Evolutionary conservation across 2,888 invertebrate genomes (phyloP).

Genomic region (Parnassius apollo): DNA sequence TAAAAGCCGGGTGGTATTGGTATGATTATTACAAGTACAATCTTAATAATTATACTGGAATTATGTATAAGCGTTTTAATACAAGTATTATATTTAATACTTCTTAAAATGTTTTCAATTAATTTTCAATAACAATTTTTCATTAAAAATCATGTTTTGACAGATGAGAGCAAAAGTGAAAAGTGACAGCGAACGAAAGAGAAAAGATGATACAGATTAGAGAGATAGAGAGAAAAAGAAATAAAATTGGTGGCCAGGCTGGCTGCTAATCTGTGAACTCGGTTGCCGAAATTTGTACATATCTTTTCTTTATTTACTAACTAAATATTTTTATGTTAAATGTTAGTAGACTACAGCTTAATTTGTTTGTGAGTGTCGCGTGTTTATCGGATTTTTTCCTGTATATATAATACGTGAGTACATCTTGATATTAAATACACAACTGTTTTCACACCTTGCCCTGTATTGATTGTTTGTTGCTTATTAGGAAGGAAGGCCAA

Average conservation of each 20-base stretch:
- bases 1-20: background rate
- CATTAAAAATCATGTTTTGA: no score
- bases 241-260: slow-evolving; percentile 64
- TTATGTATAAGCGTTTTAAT: no score
- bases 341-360: slow-evolving; percentile 32
- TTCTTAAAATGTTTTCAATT: no score
- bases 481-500: slow-evolving; percentile 60
- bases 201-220: no score
- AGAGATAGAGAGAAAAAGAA: slow-evolving; percentile 30
- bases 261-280: slow-evolving; percentile 44
- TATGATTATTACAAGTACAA: no score
- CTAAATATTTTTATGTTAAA: no score
- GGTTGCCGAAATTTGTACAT: slow-evolving; percentile 47
- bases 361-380: slow-evolving; percentile 37
- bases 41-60: no score
- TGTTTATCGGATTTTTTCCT: slow-evolving; percentile 43
- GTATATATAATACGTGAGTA: slow-evolving; percentile 55
- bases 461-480: slow-evolving; percentile 64
- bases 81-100: no score
- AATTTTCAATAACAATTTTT: no score
- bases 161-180: slow-evolving; percentile 29
- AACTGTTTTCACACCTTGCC: slow-evolving; percentile 43
- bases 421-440: slow-evolving; percentile 39
- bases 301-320: slow-evolving; percentile 33
- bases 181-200: slow-evolving; percentile 35